These are phyloP conservation scores for Myoxocephalus aenaeus DNA, from an alignment of 2,797 vertebrate genomes.

Conservation along the genomic window DNA sequence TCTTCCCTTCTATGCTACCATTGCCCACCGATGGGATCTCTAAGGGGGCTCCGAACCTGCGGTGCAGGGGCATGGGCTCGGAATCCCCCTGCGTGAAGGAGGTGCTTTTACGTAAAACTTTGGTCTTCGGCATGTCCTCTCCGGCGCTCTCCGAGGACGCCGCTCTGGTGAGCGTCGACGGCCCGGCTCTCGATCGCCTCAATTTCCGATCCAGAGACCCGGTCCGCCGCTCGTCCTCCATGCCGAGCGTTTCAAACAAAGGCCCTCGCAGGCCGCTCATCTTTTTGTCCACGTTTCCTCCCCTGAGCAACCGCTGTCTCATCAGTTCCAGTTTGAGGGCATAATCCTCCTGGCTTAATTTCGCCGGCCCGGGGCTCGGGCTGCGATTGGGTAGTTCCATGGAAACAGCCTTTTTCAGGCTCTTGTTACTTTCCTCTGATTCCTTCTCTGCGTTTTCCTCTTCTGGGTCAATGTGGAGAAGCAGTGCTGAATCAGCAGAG, in stretches of 20 bases:
- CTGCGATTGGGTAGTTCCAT: conserved; percentile 85
- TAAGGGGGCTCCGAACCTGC: conserved; percentile 91
- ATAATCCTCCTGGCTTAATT: conserved; percentile 91
- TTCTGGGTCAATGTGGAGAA: conserved; percentile 82
- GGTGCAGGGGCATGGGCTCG: conserved; percentile 90
- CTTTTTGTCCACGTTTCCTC: conserved; percentile 87
- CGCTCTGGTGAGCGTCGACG: conserved; percentile 81
- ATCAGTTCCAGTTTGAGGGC: conserved; percentile 93
- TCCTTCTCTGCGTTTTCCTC: conserved; percentile 63
- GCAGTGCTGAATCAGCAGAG: conserved; percentile 93
- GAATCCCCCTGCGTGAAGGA: conserved; percentile 92
- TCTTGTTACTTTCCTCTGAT: conserved; percentile 70
- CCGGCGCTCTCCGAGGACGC: conserved; percentile 88
- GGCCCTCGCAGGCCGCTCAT: conserved; percentile 95
- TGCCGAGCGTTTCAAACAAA: conserved; percentile 92
- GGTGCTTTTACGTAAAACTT: conserved; percentile 89
- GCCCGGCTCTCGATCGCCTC: conserved; percentile 77
- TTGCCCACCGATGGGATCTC: conserved; percentile 88
- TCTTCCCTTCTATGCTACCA: conserved; percentile 74
- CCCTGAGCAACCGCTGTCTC: conserved; percentile 91
- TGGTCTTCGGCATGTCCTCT: conserved; percentile 83
- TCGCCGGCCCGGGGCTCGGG: conserved; percentile 86
- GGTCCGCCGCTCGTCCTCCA: conserved; percentile 82
- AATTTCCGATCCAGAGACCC: conserved; percentile 79
- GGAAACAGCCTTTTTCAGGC: conserved; percentile 89